Conservation (phyloP, 2,797 vertebrate species). For the Xenops minutus region DNA sequence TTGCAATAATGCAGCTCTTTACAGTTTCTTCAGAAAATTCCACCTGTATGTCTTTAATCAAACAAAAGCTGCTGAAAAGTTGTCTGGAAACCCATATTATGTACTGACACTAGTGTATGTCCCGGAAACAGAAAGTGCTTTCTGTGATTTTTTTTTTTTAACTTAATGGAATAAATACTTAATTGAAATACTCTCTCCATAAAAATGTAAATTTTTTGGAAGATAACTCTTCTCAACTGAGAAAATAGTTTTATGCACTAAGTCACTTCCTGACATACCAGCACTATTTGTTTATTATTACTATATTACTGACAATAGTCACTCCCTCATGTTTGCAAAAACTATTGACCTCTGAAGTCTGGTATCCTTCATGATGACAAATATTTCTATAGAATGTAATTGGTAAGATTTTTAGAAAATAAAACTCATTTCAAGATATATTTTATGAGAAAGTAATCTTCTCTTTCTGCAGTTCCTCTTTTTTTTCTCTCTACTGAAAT, state of each 20-base stretch:
- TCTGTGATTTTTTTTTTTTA: background rate
- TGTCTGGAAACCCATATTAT: background rate
- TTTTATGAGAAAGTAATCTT: background rate
- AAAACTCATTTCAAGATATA: background rate
- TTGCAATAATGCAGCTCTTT: background rate
- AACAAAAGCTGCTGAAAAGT: background rate
- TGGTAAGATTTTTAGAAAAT: background rate
- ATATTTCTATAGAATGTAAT: background rate
- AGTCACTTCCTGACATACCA: background rate
- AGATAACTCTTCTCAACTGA: background rate
- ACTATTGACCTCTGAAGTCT: background rate
- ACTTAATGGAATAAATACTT: background rate
- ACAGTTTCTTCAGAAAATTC: background rate
- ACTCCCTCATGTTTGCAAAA: background rate
- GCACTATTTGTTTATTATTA: background rate
- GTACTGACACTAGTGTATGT: background rate
- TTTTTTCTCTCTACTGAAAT: background rate
- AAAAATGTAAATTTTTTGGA: background rate
- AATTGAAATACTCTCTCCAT: background rate
- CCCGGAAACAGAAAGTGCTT: background rate
- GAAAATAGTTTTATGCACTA: background rate
- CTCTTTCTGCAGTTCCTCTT: background rate
- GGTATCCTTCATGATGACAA: background rate
- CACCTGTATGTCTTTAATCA: background rate
- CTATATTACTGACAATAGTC: background rate